Percentiles rank a stretch among this genome's conserved stretches.
Evolutionary conservation across 2,797 vertebrate genomes (phyloP).

Genomic region (Anolis apletophallus): DNA sequence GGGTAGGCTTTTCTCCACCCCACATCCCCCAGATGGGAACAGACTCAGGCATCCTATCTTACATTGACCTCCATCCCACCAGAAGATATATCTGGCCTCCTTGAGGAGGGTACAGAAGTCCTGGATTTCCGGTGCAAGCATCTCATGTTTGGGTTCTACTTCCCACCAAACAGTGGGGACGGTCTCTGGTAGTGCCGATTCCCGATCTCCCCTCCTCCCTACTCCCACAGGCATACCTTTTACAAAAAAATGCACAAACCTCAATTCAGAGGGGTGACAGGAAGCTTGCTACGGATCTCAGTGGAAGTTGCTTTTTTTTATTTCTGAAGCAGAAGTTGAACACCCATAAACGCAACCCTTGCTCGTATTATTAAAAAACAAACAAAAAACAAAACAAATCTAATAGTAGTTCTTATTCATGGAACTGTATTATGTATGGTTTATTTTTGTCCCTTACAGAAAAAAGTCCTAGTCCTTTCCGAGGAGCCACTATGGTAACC

Average conservation of each 20-base stretch:
- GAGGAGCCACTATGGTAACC: slow-evolving; percentile 53
- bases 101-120: background rate
- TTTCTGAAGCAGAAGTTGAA: slow-evolving; percentile 54
- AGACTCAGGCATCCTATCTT: background rate
- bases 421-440: slow-evolving; percentile 4
- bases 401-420: background rate
- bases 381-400: background rate
- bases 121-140: background rate
- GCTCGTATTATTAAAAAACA: background rate
- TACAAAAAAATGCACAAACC: slow-evolving; percentile 22
- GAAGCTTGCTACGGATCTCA: slow-evolving; percentile 57
- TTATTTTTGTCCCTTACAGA: slow-evolving; percentile 23
- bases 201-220: slow-evolving; percentile 12
- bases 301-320: slow-evolving; percentile 25
- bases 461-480: slow-evolving; percentile 38
- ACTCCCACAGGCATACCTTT: slow-evolving; percentile 48
- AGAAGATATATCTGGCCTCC: background rate
- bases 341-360: slow-evolving; percentile 10
- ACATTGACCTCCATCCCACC: background rate
- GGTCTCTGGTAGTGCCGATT: slow-evolving; percentile 23
- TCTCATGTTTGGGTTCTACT: background rate
- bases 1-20: background rate
- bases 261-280: slow-evolving; percentile 8
- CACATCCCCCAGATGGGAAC: background rate
- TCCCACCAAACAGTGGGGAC: slow-evolving; percentile 6